phyloP scores from a whole-genome alignment of 1,140 invertebrate species.

The Drosophila novamexicana region DNA sequence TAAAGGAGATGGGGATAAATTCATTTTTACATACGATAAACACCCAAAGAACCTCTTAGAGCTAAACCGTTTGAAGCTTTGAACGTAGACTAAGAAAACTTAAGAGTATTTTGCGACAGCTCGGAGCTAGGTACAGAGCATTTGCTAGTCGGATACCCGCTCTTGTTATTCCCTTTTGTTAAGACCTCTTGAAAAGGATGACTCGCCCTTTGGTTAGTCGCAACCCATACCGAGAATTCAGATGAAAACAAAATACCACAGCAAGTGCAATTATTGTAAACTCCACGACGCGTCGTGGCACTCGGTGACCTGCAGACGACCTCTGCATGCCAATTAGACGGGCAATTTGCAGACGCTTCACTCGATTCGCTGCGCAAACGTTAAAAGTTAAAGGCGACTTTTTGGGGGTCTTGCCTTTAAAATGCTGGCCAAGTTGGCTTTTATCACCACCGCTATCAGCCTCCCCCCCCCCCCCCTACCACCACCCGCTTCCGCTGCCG shows the following conservation, averaged over 20 bases:
- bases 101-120: too few relatives aligned
- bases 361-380: slow-evolving; percentile 44
- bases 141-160: too few relatives aligned
- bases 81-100: too few relatives aligned
- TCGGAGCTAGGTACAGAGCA: too few relatives aligned
- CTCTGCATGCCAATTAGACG: slow-evolving; percentile 78
- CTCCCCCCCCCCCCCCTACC: not conserved
- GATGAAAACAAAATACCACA: slow-evolving; percentile 2
- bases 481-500: too few relatives aligned
- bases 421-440: slow-evolving; percentile 33
- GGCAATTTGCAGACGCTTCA: slow-evolving; percentile 51
- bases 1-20: too few relatives aligned
- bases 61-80: too few relatives aligned
- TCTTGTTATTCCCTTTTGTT: too few relatives aligned
- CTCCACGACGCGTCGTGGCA: slow-evolving; percentile 3
- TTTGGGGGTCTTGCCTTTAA: slow-evolving; percentile 33
- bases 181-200: too few relatives aligned
- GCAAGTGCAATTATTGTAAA: slow-evolving; percentile 1
- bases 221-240: not conserved
- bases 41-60: too few relatives aligned
- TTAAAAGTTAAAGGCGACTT: slow-evolving; percentile 55
- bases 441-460: slow-evolving; percentile 45
- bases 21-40: too few relatives aligned
- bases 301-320: slow-evolving; percentile 64
- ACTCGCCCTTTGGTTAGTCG: too few relatives aligned